Conservation (phyloP, 1,140 invertebrate genomes). For the Palaemon carinicauda region DNA sequence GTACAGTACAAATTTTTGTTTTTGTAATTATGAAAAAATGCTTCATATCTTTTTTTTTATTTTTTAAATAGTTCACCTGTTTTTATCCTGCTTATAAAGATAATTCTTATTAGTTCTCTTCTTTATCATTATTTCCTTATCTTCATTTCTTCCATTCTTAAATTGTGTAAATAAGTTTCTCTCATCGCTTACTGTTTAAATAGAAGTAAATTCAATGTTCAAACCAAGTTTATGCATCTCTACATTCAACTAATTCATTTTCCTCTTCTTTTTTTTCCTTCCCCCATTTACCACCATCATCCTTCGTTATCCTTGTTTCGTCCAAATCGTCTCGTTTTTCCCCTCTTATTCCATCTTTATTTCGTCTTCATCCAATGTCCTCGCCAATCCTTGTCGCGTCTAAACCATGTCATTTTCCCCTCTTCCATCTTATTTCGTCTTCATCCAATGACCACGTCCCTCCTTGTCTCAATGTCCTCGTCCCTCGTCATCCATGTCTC, state of each 20-base stretch:
- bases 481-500: not conserved
- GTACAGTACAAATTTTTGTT: no score
- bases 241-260: not conserved
- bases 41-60: not conserved
- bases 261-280: not conserved
- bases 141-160: not conserved
- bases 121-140: not conserved
- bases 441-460: not conserved
- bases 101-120: not conserved
- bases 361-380: not conserved
- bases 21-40: no score
- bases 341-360: not conserved
- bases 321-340: not conserved
- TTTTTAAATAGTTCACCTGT: not conserved
- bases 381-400: not conserved
- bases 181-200: not conserved
- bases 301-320: not conserved
- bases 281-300: not conserved
- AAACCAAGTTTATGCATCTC: not conserved
- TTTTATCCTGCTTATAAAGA: no score
- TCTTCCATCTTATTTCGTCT: no score
- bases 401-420: not conserved
- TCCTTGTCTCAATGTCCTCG: not conserved
- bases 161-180: not conserved
- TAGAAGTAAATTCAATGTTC: no score